These are phyloP conservation scores for Drosophila micromelanica DNA, from an alignment of 1,140 invertebrate species.

Conservation along the genomic window DNA sequence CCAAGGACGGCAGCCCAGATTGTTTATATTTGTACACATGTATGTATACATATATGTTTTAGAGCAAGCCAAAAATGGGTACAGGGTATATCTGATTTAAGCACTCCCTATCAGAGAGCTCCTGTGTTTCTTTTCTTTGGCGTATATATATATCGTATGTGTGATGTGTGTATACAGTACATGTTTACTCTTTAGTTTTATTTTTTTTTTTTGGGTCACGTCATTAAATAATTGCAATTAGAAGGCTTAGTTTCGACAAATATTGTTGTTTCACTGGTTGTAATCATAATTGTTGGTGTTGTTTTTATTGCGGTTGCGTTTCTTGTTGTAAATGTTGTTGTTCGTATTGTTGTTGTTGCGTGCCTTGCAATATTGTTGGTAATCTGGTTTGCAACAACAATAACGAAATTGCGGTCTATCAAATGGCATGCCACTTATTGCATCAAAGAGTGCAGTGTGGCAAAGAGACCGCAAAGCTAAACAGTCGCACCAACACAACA, in stretches of 20 bases:
- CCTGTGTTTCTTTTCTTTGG: too few species aligned
- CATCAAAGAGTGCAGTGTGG: slow-evolving; percentile 35
- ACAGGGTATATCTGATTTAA: too few species aligned
- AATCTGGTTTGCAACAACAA: slow-evolving; percentile 43
- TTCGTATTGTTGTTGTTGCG: slow-evolving; percentile 4
- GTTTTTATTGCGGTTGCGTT: not conserved
- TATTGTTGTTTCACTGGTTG: slow-evolving; percentile 1
- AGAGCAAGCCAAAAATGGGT: too few species aligned
- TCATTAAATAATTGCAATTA: slow-evolving; percentile 22
- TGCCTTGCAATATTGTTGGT: slow-evolving; percentile 15
- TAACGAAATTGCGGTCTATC: slow-evolving; percentile 67
- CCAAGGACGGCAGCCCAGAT: too few species aligned
- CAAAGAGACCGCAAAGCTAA: slow-evolving; percentile 51
- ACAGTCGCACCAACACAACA: slow-evolving; percentile 34
- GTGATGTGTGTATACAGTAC: not conserved
- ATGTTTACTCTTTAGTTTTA: not conserved
- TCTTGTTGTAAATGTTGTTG: not conserved
- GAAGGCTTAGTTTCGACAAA: slow-evolving; percentile 23
- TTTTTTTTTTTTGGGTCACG: slow-evolving; percentile 7
- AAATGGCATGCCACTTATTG: slow-evolving; percentile 69
- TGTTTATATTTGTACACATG: too few species aligned
- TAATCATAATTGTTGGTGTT: slow-evolving; percentile 11
- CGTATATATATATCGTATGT: too few species aligned
- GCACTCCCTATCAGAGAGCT: too few species aligned
- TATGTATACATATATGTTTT: too few species aligned